These are phyloP conservation scores for Anniella stebbinsi DNA, from an alignment of 2,797 vertebrate species.

Conservation along the genomic window DNA sequence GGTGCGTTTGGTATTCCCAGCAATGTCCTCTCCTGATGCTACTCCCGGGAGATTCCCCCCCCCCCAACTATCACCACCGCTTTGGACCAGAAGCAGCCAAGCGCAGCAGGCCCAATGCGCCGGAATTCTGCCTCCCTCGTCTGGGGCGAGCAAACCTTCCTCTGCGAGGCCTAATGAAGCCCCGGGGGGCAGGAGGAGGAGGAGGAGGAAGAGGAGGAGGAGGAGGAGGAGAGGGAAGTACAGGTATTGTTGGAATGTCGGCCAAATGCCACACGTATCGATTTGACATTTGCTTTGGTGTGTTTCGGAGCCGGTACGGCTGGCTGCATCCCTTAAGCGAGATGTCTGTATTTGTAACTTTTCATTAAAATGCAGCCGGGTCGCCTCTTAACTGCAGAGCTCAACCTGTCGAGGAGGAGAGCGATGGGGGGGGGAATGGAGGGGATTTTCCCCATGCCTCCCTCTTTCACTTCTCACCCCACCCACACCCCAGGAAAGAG, in stretches of 20 bases:
- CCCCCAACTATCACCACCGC: neutral
- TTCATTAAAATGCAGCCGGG: constrained; percentile 8
- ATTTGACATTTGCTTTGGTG: constrained; percentile 45
- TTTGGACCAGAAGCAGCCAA: neutral
- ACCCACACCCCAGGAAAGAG: too few species aligned
- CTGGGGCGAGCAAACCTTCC: neutral
- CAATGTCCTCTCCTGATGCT: too few species aligned
- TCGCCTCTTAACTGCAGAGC: too few species aligned
- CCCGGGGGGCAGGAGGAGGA: neutral
- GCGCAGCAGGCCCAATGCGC: neutral
- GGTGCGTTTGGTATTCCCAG: neutral
- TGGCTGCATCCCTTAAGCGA: neutral
- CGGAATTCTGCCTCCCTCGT: neutral
- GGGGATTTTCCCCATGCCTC: too few species aligned
- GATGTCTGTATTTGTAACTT: neutral
- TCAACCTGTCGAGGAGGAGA: too few species aligned
- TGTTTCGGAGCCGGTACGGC: neutral
- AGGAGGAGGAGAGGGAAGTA: neutral
- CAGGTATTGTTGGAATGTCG: constrained; percentile 44
- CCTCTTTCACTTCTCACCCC: too few species aligned
- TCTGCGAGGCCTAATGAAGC: constrained; percentile 51
- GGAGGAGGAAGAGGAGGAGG: neutral
- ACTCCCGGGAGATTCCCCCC: too few species aligned
- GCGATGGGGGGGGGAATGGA: accelerated
- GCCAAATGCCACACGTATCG: constrained; percentile 48